Percentiles rank a stretch among this genome's conserved stretches.
Conservation (phyloP, 30 jellyfish, hydroid and myxozoan species). For the Nemopilema nomurai region DNA sequence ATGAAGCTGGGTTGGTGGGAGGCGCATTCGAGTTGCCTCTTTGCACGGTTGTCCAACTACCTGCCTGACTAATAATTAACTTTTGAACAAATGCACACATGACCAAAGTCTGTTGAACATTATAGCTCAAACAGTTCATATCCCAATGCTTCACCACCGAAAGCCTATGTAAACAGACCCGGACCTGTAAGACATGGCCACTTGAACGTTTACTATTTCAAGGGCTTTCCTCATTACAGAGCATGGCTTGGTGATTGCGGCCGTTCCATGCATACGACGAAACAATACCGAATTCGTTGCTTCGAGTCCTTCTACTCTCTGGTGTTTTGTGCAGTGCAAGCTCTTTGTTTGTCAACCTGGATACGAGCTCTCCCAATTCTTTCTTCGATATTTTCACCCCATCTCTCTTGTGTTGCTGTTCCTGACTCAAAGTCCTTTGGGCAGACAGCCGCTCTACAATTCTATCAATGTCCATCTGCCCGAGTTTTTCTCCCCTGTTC, state of each 20-base stretch:
- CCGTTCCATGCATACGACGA: conserved; percentile 82
- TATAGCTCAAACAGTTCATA: no score
- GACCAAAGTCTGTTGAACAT: no score
- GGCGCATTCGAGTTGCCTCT: no score
- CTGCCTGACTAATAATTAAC: no score
- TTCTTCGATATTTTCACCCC: conserved; percentile 21
- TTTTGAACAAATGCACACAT: no score
- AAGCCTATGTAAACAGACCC: no score
- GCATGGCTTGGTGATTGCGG: conserved; percentile 39
- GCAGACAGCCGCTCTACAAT: conserved; percentile 49
- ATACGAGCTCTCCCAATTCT: conserved; percentile 39
- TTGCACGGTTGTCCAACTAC: no score
- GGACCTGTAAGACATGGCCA: no score
- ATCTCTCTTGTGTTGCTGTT: not conserved
- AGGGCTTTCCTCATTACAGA: conserved; percentile 62
- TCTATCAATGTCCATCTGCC: conserved; percentile 41
- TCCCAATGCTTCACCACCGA: no score
- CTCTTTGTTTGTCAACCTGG: conserved; percentile 57
- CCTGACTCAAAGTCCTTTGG: not conserved
- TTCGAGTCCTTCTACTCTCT: conserved; percentile 47
- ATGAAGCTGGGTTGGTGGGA: no score
- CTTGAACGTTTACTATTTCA: no score
- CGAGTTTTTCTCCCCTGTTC: conserved; percentile 47
- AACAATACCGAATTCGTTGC: conserved; percentile 60
- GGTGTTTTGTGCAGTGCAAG: conserved; percentile 68